Base-by-base conservation (phyloP, 1,140 invertebrate genomes). In the Sycophaga agraensis region DNA sequence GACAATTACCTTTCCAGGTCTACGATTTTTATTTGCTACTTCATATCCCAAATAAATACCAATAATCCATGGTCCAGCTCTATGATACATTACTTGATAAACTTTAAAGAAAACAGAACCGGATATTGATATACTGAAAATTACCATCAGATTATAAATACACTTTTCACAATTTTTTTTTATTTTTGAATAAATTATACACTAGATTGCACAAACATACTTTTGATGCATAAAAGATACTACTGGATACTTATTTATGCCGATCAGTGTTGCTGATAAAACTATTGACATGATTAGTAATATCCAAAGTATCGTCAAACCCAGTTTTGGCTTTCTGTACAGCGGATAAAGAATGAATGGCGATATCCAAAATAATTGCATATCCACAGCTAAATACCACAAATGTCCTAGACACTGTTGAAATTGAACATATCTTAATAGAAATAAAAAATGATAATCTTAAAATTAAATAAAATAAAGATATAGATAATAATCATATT, bases 301-400 rank as follows among this genome's bases (percentile, higher is more conserved):
- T 4, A 22, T 2, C 7, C n/a, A 40, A 2, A 66, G 24, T 19
- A 73, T 66, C 19, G 39, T 12, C 7, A 69, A 26, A 16, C 71
- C 70, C 0, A 67, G 21, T 63, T 65, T 69, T 4, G 68, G 68
- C 43, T 55, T 68, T 49, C 66, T 70, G 8, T 46, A 49, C 11
- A 80, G 60, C 0, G 73, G 67, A 35, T 74, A 68, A 1, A 80
- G 63, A 50, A 81, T 68, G 4, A 81, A 14, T 28, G 79, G 80
- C 17, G 78, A 73, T 16, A 77, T 26, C 24, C 70, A 60, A 50
- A 69, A 77, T 8, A 80, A 55, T 49, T 81, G 80, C 74, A 77
- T 80, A 62, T 81, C 79, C 5, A 75, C 73, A 7, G 73, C 67
- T 14, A 81, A 64, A 55, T 80, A 81, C 80, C 81, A 82, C 11